phyloP scores from a whole-genome alignment of 2,888 invertebrate species.

The Pycnomerus fuliginosus region DNA sequence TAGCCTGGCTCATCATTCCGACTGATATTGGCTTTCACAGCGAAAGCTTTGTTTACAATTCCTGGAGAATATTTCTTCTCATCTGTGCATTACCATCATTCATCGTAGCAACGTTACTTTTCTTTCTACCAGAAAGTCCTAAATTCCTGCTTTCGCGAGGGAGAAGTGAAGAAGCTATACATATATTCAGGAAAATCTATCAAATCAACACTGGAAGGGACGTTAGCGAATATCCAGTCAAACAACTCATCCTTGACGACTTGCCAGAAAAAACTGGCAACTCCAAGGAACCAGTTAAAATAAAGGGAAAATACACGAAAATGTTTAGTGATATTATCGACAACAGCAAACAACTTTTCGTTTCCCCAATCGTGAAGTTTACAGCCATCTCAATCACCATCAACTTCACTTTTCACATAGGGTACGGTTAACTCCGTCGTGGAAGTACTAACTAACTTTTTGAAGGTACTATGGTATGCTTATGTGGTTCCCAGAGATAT shows the following conservation, averaged over 20 bases:
- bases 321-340: slow-evolving; percentile 77
- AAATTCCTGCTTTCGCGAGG: slow-evolving; percentile 83
- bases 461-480: slow-evolving; percentile 86
- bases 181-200: slow-evolving; percentile 79
- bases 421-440: slow-evolving; percentile 55
- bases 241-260: slow-evolving; percentile 66
- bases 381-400: slow-evolving; percentile 83
- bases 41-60: slow-evolving; percentile 76
- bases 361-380: slow-evolving; percentile 78
- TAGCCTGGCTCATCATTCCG: slow-evolving; percentile 75
- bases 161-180: slow-evolving; percentile 75
- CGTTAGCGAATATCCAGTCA: slow-evolving; percentile 74
- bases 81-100: slow-evolving; percentile 88
- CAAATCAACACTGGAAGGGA: slow-evolving; percentile 77
- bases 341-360: slow-evolving; percentile 79
- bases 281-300: slow-evolving; percentile 55
- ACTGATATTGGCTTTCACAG: slow-evolving; percentile 71
- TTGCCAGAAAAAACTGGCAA: slow-evolving; percentile 43
- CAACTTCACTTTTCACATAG: slow-evolving; percentile 92
- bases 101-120: slow-evolving; percentile 77
- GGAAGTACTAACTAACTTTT: slow-evolving; percentile 9
- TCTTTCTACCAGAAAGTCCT: slow-evolving; percentile 87
- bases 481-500: slow-evolving; percentile 97
- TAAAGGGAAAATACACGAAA: slow-evolving; percentile 67
- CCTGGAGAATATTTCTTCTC: slow-evolving; percentile 88